A percentile compares a stretch with the other conserved stretches of the same genome.
Evolutionary conservation across 2,113 vertebrate genomes (phyloP).

Genomic region (Sciurus niger): DNA sequence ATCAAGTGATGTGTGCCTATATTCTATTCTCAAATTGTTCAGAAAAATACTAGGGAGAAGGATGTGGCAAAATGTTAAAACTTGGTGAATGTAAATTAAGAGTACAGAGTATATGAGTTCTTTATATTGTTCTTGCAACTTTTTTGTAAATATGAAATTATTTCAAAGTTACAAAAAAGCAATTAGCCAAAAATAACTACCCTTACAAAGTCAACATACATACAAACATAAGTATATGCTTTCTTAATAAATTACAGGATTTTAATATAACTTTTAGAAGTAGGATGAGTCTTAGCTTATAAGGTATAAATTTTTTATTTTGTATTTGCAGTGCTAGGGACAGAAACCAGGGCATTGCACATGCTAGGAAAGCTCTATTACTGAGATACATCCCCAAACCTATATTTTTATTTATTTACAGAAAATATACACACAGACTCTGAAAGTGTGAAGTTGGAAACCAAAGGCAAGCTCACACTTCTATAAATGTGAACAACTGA

Average conservation of each 20-base stretch:
- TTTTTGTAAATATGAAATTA: not conserved
- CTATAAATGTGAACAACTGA: not conserved
- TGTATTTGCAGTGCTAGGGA: not conserved
- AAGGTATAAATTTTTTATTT: not conserved
- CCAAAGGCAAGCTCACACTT: not conserved
- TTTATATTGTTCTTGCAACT: not conserved
- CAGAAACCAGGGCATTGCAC: not conserved
- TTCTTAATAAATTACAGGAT: not conserved
- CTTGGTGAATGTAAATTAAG: not conserved
- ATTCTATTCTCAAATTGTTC: not conserved
- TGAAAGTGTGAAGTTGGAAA: constrained; percentile 29
- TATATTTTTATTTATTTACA: constrained; percentile 26
- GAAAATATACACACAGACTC: not conserved
- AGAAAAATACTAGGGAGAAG: not conserved
- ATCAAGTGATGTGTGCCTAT: not conserved
- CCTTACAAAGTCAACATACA: not conserved
- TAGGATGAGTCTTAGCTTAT: not conserved
- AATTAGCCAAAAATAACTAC: not conserved
- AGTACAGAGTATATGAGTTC: not conserved
- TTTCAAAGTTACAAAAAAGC: constrained; percentile 50
- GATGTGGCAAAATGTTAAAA: constrained; percentile 8
- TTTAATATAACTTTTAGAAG: constrained; percentile 47
- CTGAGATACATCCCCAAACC: not conserved
- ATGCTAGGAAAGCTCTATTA: not conserved
- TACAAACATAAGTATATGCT: not conserved